Evolutionary conservation across 2,113 vertebrate genomes (phyloP).

Genomic region (Stigmatopora nigra): DNA sequence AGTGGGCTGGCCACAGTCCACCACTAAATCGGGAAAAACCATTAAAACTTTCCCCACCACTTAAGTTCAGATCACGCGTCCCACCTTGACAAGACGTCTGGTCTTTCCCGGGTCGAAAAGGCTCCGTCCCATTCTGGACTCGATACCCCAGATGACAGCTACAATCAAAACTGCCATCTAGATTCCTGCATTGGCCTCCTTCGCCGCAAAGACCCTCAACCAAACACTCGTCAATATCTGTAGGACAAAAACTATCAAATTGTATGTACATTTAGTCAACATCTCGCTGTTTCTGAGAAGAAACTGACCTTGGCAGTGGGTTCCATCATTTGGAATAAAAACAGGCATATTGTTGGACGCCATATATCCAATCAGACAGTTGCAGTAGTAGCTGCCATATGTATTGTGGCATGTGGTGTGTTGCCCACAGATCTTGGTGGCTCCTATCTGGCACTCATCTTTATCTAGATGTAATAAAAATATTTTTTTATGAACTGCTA

Average conservation of each 20-base stretch:
- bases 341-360: conserved; percentile 80
- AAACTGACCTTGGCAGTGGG: conserved; percentile 80
- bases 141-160: conserved; percentile 76
- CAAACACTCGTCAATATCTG: conserved; percentile 83
- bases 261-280: too few species aligned
- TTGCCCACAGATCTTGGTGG: conserved; percentile 80
- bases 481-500: too few species aligned
- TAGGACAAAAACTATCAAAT: neutral
- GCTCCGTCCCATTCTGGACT: conserved; percentile 63
- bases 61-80: neutral
- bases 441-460: conserved; percentile 84
- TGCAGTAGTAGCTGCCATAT: conserved; percentile 85
- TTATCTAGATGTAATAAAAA: conserved; percentile 74
- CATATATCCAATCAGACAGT: conserved; percentile 80
- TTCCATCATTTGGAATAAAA: conserved; percentile 95
- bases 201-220: conserved; percentile 68
- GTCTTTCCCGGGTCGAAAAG: conserved; percentile 66
- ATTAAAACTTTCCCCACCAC: neutral
- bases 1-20: conserved; percentile 64
- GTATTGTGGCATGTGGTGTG: conserved; percentile 87
- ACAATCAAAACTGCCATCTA: conserved; percentile 76
- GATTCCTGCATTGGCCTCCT: conserved; percentile 77
- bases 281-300: neutral
- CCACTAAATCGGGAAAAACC: conserved; percentile 42
- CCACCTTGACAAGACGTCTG: conserved; percentile 74